Evolutionary conservation across 1,140 invertebrate genomes (phyloP).

Genomic region (Colletes latitarsis): DNA sequence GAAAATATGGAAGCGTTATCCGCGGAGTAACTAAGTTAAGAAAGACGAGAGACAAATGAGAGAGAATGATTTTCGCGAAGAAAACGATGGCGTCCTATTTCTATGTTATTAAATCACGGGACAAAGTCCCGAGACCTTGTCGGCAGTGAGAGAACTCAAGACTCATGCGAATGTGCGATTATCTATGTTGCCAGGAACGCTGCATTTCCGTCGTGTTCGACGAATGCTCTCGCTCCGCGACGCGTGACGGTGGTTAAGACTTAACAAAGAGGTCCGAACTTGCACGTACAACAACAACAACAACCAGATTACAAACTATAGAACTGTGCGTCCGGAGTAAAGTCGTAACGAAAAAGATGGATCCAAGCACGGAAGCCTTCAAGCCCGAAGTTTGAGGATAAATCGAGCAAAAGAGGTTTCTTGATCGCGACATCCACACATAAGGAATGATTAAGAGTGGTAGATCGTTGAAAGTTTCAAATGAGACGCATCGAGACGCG

Average conservation of each 20-base stretch:
- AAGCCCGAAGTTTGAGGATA: constrained; percentile 55
- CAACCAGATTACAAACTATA: background rate
- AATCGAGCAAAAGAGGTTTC: constrained; percentile 67
- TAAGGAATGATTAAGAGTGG: background rate
- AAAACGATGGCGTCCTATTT: constrained; percentile 25
- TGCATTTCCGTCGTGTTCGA: constrained; percentile 10
- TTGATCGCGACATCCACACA: constrained; percentile 10
- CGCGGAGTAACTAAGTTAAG: background rate
- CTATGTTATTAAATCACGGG: constrained; percentile 4
- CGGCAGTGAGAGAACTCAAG: constrained; percentile 23
- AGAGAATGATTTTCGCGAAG: constrained; percentile 11
- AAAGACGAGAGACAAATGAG: constrained; percentile 2
- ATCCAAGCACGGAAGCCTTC: constrained; percentile 56
- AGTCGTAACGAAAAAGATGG: constrained; percentile 12
- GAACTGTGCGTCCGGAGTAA: constrained; percentile 1
- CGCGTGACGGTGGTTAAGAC: constrained; percentile 1
- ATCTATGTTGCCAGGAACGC: constrained; percentile 24
- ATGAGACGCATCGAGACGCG: constrained; percentile 5
- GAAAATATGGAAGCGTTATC: background rate
- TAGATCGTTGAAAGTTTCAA: background rate
- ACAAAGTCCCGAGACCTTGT: constrained; percentile 12
- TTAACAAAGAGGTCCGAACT: constrained; percentile 6
- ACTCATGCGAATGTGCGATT: constrained; percentile 46
- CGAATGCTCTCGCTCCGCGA: constrained; percentile 4
- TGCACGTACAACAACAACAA: background rate